Percentiles rank a stretch among this genome's conserved stretches.
phyloP scores from a whole-genome alignment of 2,113 vertebrate species.

The Pygoscelis adeliae region DNA sequence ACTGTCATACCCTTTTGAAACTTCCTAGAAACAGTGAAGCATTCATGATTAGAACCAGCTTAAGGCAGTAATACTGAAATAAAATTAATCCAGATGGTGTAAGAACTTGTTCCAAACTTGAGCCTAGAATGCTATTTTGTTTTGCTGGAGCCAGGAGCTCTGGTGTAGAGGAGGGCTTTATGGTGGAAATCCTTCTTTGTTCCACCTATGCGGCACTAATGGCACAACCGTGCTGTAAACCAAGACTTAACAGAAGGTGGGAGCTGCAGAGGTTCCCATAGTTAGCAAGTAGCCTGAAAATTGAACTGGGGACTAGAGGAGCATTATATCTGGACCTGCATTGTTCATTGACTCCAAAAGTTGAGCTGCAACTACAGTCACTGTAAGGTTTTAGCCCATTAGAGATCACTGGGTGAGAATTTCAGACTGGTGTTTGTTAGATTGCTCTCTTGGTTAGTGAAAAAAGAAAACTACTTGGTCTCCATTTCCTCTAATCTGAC shows the following conservation, averaged over 20 bases:
- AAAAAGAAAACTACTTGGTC: neutral
- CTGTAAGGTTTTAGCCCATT: neutral
- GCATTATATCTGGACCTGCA: neutral
- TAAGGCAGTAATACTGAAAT: neutral
- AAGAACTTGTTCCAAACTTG: neutral
- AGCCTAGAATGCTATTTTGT: neutral
- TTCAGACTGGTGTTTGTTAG: neutral
- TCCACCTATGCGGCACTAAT: neutral
- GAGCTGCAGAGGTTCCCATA: neutral
- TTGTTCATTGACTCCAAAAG: neutral
- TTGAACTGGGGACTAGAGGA: neutral
- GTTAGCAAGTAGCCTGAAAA: neutral
- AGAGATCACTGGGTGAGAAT: neutral
- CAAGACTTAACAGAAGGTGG: neutral
- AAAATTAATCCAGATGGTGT: neutral
- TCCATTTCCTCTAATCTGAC: neutral
- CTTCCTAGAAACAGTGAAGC: neutral
- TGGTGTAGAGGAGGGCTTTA: neutral
- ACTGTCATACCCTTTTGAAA: neutral
- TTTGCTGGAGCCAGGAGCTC: neutral
- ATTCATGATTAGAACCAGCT: neutral
- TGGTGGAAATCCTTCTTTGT: neutral
- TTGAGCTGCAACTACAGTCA: neutral
- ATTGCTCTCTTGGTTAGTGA: neutral
- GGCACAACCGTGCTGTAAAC: neutral